Conservation (phyloP, 2,888 invertebrate species). For the Petrophora chlorosata region DNA sequence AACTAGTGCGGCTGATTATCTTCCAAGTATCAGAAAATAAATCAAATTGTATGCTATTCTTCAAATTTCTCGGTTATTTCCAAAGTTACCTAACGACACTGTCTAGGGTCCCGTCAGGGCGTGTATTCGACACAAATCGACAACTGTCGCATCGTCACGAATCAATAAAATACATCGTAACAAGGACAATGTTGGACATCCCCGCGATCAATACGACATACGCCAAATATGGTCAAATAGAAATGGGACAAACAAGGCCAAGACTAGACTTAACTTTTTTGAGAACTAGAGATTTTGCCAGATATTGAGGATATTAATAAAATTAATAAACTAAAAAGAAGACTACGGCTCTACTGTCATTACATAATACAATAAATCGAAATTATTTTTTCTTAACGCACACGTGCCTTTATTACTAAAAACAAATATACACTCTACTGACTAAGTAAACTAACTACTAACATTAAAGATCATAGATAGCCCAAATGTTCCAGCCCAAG, state of each 20-base stretch:
- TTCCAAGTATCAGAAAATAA: no score
- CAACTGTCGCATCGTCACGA: conserved; percentile 64
- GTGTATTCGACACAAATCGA: conserved; percentile 49
- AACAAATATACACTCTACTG: background rate
- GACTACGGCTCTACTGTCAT: background rate
- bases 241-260: conserved; percentile 16
- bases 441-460: no score
- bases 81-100: no score
- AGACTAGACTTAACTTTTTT: conserved; percentile 1
- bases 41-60: no score
- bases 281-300: background rate
- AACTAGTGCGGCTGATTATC: no score
- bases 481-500: no score
- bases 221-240: conserved; percentile 38
- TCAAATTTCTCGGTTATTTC: no score
- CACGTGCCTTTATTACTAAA: no score
- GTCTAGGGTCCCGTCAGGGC: conserved; percentile 40
- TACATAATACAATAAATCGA: background rate
- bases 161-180: conserved; percentile 69
- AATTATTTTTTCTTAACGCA: no score
- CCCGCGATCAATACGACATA: conserved; percentile 48
- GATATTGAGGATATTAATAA: background rate
- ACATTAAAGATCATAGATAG: no score
- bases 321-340: background rate
- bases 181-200: conserved; percentile 58